Conservation (phyloP, 1,140 invertebrate species). For the Pseudachorutes palmiensis region DNA sequence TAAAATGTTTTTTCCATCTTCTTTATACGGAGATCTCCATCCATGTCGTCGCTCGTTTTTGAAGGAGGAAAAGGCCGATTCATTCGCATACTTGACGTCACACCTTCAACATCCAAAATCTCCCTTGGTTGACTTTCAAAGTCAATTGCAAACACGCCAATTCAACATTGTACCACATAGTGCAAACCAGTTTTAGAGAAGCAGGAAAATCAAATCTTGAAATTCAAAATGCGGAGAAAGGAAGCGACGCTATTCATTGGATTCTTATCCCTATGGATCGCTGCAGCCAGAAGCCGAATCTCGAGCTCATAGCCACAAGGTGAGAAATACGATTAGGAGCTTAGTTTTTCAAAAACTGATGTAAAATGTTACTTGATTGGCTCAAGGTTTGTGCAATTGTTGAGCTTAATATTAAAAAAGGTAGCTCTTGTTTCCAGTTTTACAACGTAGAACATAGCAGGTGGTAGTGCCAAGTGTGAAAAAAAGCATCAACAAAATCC, state of each 20-base stretch:
- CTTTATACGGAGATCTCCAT: too few relatives aligned
- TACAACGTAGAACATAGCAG: too few relatives aligned
- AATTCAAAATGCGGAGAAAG: not conserved
- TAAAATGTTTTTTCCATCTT: conserved; percentile 7
- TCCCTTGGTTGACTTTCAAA: too few relatives aligned
- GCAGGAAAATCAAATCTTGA: not conserved
- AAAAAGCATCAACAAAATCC: not conserved
- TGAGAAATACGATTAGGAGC: not conserved
- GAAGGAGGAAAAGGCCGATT: not conserved
- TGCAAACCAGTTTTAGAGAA: not conserved
- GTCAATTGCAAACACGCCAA: too few relatives aligned
- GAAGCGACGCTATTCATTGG: not conserved
- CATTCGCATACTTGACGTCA: not conserved
- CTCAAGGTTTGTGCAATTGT: not conserved
- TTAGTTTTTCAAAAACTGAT: too few relatives aligned
- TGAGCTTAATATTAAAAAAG: too few relatives aligned
- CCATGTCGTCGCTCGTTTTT: too few relatives aligned
- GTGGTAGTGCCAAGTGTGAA: not conserved
- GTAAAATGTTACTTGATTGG: not conserved
- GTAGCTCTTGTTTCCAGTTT: too few relatives aligned
- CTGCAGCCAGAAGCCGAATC: not conserved
- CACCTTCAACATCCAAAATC: not conserved
- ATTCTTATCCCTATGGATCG: too few relatives aligned
- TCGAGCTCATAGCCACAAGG: conserved; percentile 1
- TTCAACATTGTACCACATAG: not conserved